Base-by-base conservation (phyloP, 2,888 invertebrate species). In the Strigamia crassipes region DNA sequence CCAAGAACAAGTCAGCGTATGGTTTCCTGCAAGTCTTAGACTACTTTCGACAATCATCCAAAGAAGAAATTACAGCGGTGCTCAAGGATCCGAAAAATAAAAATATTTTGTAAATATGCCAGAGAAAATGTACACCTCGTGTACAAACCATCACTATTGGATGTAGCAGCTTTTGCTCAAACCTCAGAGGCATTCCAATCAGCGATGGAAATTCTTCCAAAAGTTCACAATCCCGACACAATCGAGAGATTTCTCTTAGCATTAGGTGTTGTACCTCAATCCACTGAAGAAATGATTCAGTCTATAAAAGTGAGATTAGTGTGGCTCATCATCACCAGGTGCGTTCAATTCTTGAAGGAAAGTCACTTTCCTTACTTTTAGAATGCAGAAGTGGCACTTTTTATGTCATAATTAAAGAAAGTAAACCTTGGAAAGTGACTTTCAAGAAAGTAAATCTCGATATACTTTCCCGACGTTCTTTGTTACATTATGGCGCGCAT, bases 161-260 rank as follows among this genome's bases (percentile, higher is more conserved):
- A 95, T 86, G 87, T 93, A 1, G 88, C 92, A 34, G 93, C 93
- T 0, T 92, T 93, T 0, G 90, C 92, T 0, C 93, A 94, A 86
- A 94, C 93, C 0, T 86, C 89, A 4, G 90, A 91, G 2, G 90
- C 92, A 0, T 92, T 94, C 86, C 89, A 90, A 84, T 93, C 93
- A 4, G 92, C 92, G 1, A 91, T 92, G 89, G 91, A 91, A 83
- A 88, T 91, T 38, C 89, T 94, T 9, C 78, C 78, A 78, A 34
- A 23, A 3, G 6, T 78, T 18, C 31, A 27, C 23, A 34, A 78
- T 34, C 41, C 41, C 8, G 78, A 78, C 18, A 34, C 38, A 12
- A 18, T 78, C 1, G 78, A 78, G 13, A 78, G 78, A 13, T 78
- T 78, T 38, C 78, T 78, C 3, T 38, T 78, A 13, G 78, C 78